A percentile compares a stretch with the other conserved stretches of the same genome.
Evolutionary conservation across 2,797 vertebrate genomes (phyloP).

Genomic region (Poliocrania exsul): DNA sequence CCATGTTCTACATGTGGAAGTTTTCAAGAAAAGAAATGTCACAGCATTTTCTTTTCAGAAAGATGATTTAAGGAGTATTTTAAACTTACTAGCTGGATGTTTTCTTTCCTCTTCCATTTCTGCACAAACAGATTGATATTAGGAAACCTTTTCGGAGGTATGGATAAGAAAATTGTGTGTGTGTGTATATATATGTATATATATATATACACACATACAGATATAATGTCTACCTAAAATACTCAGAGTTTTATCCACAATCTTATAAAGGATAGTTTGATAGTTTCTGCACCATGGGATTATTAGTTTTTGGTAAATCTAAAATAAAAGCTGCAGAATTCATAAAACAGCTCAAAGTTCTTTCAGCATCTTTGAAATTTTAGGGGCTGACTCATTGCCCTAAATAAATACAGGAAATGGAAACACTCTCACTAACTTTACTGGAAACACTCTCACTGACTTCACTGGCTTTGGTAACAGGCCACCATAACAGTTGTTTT

Average conservation of each 20-base stretch:
- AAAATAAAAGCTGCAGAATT: neutral
- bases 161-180: neutral
- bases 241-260: neutral
- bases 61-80: neutral
- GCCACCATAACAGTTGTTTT: neutral
- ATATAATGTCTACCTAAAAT: neutral
- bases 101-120: neutral
- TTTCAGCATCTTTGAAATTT: neutral
- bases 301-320: neutral
- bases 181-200: too few species aligned
- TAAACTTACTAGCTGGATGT: neutral
- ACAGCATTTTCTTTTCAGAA: neutral
- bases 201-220: too few species aligned
- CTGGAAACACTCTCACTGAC: neutral
- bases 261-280: neutral
- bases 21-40: neutral
- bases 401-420: conserved; percentile 29
- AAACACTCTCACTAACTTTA: neutral
- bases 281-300: neutral
- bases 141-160: neutral
- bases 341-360: neutral
- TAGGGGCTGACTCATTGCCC: neutral
- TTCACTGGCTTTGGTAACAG: neutral
- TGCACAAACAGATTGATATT: neutral
- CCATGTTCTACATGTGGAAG: neutral